Evolutionary conservation across 2,888 invertebrate species (phyloP), one percentile per base, ranked within the genome.

Genomic region (Drosophila buzzatii): DNA sequence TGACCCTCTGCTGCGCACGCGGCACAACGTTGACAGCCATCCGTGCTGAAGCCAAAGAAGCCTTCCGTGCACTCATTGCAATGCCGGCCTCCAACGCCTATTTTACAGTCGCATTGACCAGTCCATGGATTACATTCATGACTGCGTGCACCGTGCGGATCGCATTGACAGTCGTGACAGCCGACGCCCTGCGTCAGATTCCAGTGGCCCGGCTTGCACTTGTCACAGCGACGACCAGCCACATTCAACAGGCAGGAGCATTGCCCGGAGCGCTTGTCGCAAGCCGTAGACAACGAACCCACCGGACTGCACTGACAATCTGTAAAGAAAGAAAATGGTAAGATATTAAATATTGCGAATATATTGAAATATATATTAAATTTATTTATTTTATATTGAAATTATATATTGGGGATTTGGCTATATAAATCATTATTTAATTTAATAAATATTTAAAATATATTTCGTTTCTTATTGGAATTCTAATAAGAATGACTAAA

Each of bases 161-260:
- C 95, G 93, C 99, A 99, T 65, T 95, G 94, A 92, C 99, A 99
- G n/a, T 95, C 94, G 51, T 95, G 93, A 91, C 99, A 99, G 45
- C 97, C 98, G 16, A 94, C 94, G 18, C 95, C 95, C 58, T 95
- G 94, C 6, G 94, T 94, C 45, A 96, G 92, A 74, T 97, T 97
- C 96, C 97, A 97, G 93, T 95, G 96, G 10, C 96, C 96, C 79
- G 94, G 94, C 95, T 96, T 94, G 90, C 97, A 97, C 64, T 94
- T 95, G 87, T 96, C 95, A 89, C 97, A 97, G 53, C 96, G 95
- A 60, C 95, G 93, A 45, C 97, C 97, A 12, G 94, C 94, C 77
- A 96, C 96, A 89, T 96, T 95, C 23, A 95, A 93, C 80, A 95
- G 95, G 92, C 97, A 97, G 60, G 95, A 94, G 89, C 97, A 97